Conservation (phyloP, 2,888 invertebrate species). For the Cosmia trapezina region DNA sequence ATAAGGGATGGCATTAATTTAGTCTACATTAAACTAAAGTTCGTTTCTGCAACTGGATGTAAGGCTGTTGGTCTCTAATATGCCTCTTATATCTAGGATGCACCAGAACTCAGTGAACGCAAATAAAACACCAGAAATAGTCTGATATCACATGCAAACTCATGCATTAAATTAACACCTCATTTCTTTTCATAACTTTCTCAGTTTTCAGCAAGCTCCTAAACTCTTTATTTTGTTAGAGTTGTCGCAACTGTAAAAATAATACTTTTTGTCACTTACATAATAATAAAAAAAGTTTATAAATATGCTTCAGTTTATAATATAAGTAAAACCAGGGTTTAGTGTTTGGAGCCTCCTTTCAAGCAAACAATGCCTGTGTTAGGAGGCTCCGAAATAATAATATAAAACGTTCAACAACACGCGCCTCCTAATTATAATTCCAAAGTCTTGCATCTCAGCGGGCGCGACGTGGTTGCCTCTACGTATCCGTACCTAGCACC, state of each 20-base stretch:
- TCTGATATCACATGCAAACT: not conserved
- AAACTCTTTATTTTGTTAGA: not conserved
- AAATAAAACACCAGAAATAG: no score
- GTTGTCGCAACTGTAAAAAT: not conserved
- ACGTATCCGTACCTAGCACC: constrained; percentile 51
- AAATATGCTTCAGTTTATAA: no score
- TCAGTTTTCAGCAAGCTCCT: not conserved
- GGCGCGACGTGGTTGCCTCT: constrained; percentile 58
- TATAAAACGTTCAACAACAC: constrained; percentile 42
- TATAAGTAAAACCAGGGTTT: no score
- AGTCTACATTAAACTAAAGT: no score
- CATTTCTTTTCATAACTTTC: not conserved
- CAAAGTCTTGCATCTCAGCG: constrained; percentile 62
- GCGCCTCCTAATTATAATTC: constrained; percentile 67
- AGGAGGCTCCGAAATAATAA: not conserved
- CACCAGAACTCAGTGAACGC: no score
- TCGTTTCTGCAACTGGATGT: no score
- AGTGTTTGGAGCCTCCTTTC: no score
- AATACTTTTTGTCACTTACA: no score
- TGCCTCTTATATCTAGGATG: not conserved
- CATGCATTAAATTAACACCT: not conserved
- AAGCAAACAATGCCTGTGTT: constrained; percentile 2
- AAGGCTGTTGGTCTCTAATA: not conserved
- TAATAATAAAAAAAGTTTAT: no score
- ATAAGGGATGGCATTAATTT: no score